Evolutionary conservation across 2,888 invertebrate genomes (phyloP).

Genomic region (Acrocera orbiculus): DNA sequence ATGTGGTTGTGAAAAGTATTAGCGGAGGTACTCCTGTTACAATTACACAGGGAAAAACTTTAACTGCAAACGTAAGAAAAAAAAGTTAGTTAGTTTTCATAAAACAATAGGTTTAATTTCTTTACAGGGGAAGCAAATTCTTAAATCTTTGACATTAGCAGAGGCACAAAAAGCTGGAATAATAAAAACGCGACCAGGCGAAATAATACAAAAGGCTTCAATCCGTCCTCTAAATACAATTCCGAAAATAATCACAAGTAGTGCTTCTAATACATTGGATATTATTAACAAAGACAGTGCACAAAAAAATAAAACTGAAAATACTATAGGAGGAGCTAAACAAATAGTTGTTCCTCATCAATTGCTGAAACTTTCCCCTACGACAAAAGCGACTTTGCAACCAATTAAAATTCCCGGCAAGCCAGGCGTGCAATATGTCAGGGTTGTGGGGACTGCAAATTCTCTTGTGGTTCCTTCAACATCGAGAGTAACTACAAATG

Average conservation of each 20-base stretch:
- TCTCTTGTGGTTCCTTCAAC: too few species aligned
- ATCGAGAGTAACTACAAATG: slow-evolving; percentile 11
- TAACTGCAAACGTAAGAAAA: too few species aligned
- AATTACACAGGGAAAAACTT: too few species aligned
- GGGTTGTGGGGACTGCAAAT: slow-evolving; percentile 39
- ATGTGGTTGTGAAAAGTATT: too few species aligned
- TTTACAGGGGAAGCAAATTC: background rate
- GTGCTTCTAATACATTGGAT: slow-evolving; percentile 11
- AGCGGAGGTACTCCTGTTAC: too few species aligned
- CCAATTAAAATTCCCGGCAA: slow-evolving; percentile 26
- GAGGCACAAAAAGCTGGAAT: too few species aligned
- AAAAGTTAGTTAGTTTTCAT: too few species aligned
- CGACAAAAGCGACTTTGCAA: slow-evolving; percentile 16
- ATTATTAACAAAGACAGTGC: slow-evolving; percentile 2
- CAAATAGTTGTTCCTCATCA: slow-evolving; percentile 25
- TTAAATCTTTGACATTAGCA: slow-evolving; percentile 2
- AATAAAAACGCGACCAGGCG: too few species aligned
- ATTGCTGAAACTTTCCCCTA: slow-evolving; percentile 21
- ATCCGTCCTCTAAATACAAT: too few species aligned
- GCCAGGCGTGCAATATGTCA: slow-evolving; percentile 43
- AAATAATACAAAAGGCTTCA: too few species aligned
- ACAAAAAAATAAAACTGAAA: slow-evolving; percentile 10
- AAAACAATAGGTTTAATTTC: too few species aligned
- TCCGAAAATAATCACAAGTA: slow-evolving; percentile 4
- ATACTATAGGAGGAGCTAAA: slow-evolving; percentile 16